Evolutionary conservation across 1,140 invertebrate genomes (phyloP).

Genomic region (Papilio glaucus): DNA sequence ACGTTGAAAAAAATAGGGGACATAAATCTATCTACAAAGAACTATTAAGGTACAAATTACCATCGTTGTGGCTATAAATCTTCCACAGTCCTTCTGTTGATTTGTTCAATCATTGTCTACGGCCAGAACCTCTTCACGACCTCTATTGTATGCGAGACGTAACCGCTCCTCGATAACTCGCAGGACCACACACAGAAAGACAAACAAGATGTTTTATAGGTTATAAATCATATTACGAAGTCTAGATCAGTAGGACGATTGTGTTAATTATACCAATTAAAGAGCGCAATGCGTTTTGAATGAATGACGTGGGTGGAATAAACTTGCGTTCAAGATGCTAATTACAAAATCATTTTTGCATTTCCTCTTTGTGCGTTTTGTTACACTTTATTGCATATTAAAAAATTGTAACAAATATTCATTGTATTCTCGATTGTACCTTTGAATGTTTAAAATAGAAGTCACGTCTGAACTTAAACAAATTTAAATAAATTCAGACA

Average conservation of each 20-base stretch:
- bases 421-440: too few relatives aligned
- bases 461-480: too few relatives aligned
- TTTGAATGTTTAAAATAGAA: too few relatives aligned
- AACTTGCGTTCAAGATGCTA: neutral
- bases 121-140: neutral
- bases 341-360: constrained; percentile 4
- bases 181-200: constrained; percentile 25
- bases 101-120: constrained; percentile 17
- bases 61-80: neutral
- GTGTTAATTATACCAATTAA: constrained; percentile 6
- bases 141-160: neutral
- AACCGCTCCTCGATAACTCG: neutral
- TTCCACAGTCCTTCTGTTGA: constrained; percentile 23
- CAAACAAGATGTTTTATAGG: constrained; percentile 12
- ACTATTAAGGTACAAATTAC: neutral
- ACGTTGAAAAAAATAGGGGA: too few relatives aligned
- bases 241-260: constrained; percentile 28
- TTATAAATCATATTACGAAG: constrained; percentile 22
- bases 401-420: neutral
- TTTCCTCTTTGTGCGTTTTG: neutral
- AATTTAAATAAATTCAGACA: too few relatives aligned
- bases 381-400: neutral
- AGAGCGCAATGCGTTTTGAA: neutral
- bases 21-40: neutral
- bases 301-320: constrained; percentile 8